Base-by-base conservation (phyloP, 2,888 invertebrate species). In the Therioaphis trifolii region DNA sequence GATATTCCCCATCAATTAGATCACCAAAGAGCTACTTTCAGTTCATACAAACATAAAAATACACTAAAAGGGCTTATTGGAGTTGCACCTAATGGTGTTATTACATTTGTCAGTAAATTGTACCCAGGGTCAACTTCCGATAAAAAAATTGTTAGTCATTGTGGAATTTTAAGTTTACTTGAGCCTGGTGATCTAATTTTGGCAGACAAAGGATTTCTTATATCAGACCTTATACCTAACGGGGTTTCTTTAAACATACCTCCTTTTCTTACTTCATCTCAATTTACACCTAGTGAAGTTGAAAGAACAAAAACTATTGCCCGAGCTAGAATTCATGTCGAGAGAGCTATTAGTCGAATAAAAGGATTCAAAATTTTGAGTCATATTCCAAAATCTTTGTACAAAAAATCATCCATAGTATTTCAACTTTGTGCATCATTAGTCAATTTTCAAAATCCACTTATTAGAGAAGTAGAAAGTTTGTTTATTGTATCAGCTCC, bases 81-180 rank as follows among this genome's bases (percentile, higher is more conserved):
- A 12, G 86, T 86, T 71, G 86, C 87, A 35, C 87, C 87, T 27
- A 87, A 87, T 86, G 87, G 87, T 1, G 86, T 86, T 4, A 77
- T 87, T 7, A 87, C 86, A 9, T 87, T 85, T 85, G 84, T 86
- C 0, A 86, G 86, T 71, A 84, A 85, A 9, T 69, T 86, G 21
- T 87, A 86, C 84, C 87, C 87, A n/a, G 87, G 87, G 12, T 86
- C 86, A 4, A 85, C 84, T 27, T 87, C 87, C 2, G 85, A 85
- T 63, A 78, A 84, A 72, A 58, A 78, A 27, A 72, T 84, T 43
- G 46, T 84, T 15, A 14, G 14, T 9, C 11, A 74, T 24, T 55
- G 72, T 84, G 85, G 79, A 35, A 21, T 82, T 5, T 35, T 72
- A 24, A 35, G 27, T 15, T 27, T 49, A 35, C 21, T 79, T 18